Percentiles rank a stretch among this genome's conserved stretches.
Conservation (phyloP, 2,797 vertebrate species). For the Tinamus major region DNA sequence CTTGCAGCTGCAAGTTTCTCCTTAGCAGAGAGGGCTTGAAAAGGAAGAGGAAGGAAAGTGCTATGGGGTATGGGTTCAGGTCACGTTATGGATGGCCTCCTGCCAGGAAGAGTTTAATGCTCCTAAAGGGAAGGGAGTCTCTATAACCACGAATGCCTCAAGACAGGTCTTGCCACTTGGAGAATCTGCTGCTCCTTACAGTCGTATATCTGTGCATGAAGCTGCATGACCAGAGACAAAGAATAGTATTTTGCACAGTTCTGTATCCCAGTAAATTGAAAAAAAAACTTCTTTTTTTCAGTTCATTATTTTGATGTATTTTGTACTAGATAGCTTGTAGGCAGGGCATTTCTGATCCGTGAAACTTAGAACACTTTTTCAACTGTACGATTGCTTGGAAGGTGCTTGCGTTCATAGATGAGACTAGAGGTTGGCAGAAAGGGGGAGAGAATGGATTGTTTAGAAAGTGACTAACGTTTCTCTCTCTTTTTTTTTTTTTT, state of each 20-base stretch:
- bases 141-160: neutral
- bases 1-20: neutral
- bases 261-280: neutral
- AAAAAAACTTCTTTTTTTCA: neutral
- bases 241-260: neutral
- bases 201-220: neutral
- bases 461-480: constrained; percentile 35
- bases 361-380: neutral
- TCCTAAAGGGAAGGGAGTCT: neutral
- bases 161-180: neutral
- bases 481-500: neutral
- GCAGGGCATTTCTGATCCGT: neutral
- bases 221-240: neutral
- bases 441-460: neutral
- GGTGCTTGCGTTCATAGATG: neutral
- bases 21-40: neutral
- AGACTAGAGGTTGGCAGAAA: constrained; percentile 21
- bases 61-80: neutral
- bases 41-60: neutral
- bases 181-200: neutral
- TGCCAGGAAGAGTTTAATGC: neutral
- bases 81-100: neutral
- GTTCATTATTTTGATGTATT: neutral
- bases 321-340: neutral
- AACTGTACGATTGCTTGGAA: neutral